A percentile compares a stretch with the other conserved stretches of the same genome.
These are phyloP conservation scores for Bagarius yarrelli DNA, from an alignment of 2,113 vertebrate species.

Conservation along the genomic window DNA sequence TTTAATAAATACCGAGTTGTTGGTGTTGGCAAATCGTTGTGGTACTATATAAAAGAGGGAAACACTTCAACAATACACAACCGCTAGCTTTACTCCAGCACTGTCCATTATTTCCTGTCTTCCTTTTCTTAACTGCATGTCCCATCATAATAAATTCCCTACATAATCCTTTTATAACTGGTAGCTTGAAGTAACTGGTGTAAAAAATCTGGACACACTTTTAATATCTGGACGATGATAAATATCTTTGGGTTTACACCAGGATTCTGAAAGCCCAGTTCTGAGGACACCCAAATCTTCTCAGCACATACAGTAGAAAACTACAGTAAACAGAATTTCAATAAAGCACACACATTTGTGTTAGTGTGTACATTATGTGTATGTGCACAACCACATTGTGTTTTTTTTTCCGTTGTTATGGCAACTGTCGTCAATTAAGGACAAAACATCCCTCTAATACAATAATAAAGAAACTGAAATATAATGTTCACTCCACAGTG, in stretches of 20 bases:
- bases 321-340: not conserved
- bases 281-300: not conserved
- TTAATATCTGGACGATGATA: not conserved
- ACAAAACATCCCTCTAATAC: slow-evolving; percentile 6
- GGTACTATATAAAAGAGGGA: too few species aligned
- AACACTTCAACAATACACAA: not conserved
- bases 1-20: slow-evolving; percentile 7
- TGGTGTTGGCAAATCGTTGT: not conserved
- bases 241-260: not conserved
- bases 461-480: not conserved
- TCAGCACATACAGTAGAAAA: not conserved
- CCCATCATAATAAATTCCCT: not conserved
- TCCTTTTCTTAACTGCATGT: not conserved
- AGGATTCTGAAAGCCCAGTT: not conserved
- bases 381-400: not conserved
- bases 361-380: slow-evolving; percentile 20
- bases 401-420: slow-evolving; percentile 60
- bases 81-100: not conserved
- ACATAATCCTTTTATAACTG: not conserved
- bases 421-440: slow-evolving; percentile 65
- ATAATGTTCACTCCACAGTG: not conserved
- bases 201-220: not conserved
- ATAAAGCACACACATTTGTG: slow-evolving; percentile 38
- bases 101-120: not conserved
- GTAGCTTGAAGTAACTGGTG: not conserved